These are phyloP conservation scores for Artibeus jamaicensis DNA, from an alignment of 2,797 vertebrate species.

Conservation along the genomic window DNA sequence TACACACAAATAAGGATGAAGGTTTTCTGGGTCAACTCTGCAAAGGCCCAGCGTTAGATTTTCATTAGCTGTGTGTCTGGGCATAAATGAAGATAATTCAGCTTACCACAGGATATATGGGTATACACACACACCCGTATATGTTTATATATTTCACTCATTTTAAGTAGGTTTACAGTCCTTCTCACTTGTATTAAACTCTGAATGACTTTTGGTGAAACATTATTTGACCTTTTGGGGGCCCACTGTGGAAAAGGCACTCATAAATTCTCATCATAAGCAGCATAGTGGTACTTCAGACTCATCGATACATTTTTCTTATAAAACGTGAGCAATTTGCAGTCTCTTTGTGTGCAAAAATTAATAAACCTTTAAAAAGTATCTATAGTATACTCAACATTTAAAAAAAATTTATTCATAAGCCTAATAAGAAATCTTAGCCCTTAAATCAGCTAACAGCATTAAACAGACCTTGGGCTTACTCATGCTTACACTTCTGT, in stretches of 20 bases:
- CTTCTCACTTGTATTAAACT: background rate
- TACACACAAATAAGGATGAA: background rate
- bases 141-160: background rate
- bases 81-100: background rate
- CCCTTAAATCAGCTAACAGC: background rate
- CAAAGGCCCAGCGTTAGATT: background rate
- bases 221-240: background rate
- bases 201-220: background rate
- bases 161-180: background rate
- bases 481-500: background rate
- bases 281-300: background rate
- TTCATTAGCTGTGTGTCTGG: background rate
- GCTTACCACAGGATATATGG: background rate
- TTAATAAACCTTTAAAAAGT: background rate
- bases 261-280: background rate
- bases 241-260: background rate
- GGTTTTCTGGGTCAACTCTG: background rate
- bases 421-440: background rate
- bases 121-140: no score
- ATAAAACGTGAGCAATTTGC: background rate
- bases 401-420: background rate
- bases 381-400: background rate
- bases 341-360: background rate
- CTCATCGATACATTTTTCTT: background rate
- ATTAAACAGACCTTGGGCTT: background rate